Base-by-base conservation (phyloP, 53 echinoderm and acorn worm genomes). In the Mesocentrotus franciscanus region DNA sequence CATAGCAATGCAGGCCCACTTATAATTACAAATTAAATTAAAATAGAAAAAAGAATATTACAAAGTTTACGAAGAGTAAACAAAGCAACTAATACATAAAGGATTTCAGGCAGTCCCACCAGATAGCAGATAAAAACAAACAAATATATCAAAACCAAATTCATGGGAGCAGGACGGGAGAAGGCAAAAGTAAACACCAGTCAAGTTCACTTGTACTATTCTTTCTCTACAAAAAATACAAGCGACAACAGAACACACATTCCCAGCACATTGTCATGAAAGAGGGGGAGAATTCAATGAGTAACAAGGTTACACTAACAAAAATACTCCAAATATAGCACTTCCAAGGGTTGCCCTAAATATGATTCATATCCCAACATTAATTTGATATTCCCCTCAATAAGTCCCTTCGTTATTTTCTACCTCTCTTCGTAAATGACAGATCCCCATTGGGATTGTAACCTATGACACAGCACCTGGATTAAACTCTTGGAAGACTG, bases 291-390 rank as follows among this genome's bases (percentile, higher is more conserved):
- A 75, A 59, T 56, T n/a, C 9, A 0, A 58, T 87, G 87, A 87
- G 10, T 87, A 87, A 87, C 87, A 56, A 87, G 87, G 87, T 29
- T 87, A 87, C 56, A 59, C 24, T 58, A n/a, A 27, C 0, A 24
- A 87, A 87, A 87, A 87, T 87, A 87, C 27, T 7, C n/a, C 27
- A 58, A 87, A 87, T 84, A 84, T 87, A 87, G 59, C 10, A 59
- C 58, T 87, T 58, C 87, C 87, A 10, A 29, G 87, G 87, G 58
- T 87, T 87, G 87, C 87, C 87, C 87, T 29, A 87, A 87, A 58
- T 58, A 87, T 87, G 87, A 87, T 27, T 87, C 87, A 87, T 58
- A 58, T 87, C 29, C 81, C 58, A 87, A 87, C 87, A 87, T 87
- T 87, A 87, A 59, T 29, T n/a, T 87, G 58, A 87, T 59, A n/a